Evolutionary conservation across 2,888 invertebrate genomes (phyloP).

Genomic region (Drosophila rellima): DNA sequence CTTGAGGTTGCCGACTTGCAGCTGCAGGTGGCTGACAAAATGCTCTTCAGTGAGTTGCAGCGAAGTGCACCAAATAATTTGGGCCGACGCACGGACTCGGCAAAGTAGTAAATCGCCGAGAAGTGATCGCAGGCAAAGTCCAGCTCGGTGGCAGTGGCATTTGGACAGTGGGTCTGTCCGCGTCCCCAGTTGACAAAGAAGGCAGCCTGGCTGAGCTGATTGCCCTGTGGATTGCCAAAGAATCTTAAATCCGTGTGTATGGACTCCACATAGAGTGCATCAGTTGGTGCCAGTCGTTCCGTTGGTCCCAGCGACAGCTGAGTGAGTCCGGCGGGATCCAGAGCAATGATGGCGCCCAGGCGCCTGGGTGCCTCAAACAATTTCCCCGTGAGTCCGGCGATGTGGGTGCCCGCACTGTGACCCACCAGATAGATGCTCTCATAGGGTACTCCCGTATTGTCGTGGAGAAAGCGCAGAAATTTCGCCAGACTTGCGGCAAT

Average conservation of each 20-base stretch:
- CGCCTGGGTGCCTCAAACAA: slow-evolving; percentile 55
- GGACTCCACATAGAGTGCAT: slow-evolving; percentile 84
- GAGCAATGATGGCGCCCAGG: slow-evolving; percentile 81
- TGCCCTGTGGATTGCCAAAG: slow-evolving; percentile 81
- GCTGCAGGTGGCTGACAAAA: slow-evolving; percentile 54
- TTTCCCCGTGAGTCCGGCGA: slow-evolving; percentile 83
- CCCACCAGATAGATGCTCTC: slow-evolving; percentile 82
- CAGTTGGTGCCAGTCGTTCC: slow-evolving; percentile 78
- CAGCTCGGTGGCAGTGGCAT: slow-evolving; percentile 81
- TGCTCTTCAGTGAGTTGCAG: slow-evolving; percentile 52
- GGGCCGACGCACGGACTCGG: slow-evolving; percentile 77
- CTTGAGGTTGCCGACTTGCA: slow-evolving; percentile 42
- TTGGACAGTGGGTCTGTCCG: slow-evolving; percentile 84
- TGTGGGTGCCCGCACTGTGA: slow-evolving; percentile 85
- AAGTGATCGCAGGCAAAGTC: slow-evolving; percentile 82
- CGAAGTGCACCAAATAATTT: slow-evolving; percentile 74
- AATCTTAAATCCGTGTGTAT: slow-evolving; percentile 83
- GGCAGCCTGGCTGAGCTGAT: slow-evolving; percentile 81
- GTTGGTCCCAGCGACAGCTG: slow-evolving; percentile 68
- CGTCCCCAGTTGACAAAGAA: slow-evolving; percentile 85
- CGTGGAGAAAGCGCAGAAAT: slow-evolving; percentile 80
- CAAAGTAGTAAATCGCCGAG: slow-evolving; percentile 81
- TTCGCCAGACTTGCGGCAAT: slow-evolving; percentile 75
- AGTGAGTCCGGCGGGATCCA: slow-evolving; percentile 85
- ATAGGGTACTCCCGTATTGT: slow-evolving; percentile 64